phyloP scores from a whole-genome alignment of 2,888 invertebrate genomes.

The Sinodicranocentrus sp. region DNA sequence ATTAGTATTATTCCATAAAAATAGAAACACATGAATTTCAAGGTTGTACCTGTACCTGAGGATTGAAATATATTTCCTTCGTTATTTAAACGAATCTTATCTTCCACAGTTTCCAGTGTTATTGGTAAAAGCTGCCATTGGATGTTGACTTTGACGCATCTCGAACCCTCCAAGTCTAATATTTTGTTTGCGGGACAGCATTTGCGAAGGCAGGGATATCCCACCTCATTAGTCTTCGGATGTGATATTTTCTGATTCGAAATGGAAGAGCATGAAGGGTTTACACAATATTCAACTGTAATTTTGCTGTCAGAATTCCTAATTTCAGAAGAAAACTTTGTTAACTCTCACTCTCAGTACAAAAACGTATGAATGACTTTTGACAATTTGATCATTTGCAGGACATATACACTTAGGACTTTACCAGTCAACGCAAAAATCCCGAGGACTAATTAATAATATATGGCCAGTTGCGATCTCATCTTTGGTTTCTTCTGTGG shows the following conservation, averaged over 20 bases:
- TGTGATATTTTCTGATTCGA: background rate
- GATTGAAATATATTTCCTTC: too few species aligned
- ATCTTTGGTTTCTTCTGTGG: background rate
- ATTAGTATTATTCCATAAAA: background rate
- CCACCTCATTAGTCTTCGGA: too few species aligned
- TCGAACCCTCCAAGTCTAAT: constrained; percentile 40
- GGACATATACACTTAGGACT: background rate
- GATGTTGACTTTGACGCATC: constrained; percentile 51
- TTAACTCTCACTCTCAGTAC: background rate
- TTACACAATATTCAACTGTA: constrained; percentile 21
- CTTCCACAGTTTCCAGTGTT: background rate
- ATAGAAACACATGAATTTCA: too few species aligned
- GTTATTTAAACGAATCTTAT: constrained; percentile 24
- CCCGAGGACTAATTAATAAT: constrained; percentile 21
- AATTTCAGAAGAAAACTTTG: background rate
- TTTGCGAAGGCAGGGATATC: constrained; percentile 45
- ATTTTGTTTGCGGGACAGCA: constrained; percentile 55
- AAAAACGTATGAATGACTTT: background rate
- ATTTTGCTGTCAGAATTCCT: background rate
- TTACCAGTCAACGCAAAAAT: constrained; percentile 64
- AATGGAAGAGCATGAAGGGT: background rate
- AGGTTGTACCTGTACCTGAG: too few species aligned
- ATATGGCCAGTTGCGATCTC: background rate
- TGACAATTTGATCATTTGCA: background rate
- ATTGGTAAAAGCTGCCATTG: constrained; percentile 53